Evolutionary conservation across 1,140 invertebrate species (phyloP), one percentile per base, ranked within the genome.

Genomic region (Drosophila sulfurigaster): DNA sequence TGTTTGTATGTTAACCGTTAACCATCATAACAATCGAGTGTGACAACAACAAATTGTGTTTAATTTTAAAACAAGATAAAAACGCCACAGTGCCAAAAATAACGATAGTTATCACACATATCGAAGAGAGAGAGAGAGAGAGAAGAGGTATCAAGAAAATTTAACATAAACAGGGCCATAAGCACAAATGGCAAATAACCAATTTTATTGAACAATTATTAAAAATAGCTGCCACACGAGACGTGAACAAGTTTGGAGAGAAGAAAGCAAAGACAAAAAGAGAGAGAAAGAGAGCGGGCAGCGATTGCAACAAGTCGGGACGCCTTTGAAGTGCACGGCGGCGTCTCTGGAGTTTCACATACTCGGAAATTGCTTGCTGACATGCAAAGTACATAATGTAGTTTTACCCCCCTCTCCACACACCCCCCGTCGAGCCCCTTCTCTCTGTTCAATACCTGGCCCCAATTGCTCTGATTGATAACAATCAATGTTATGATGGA

Each of bases 321-420:
- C 20, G 45, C 16, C 60, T 71, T 75, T 75, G 73, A 76, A 78
- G 70, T 89, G 80, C 85, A 80, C 49, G 68, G 72, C 77, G 67
- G 71, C 64, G 43, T 54, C 52, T 78, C 86, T 81, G 67, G 78
- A 78, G 64, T 69, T 35, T 64, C 43, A 25, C 20, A 8, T 35
- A 72, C 52, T 49, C 51, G 66, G 69, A 87, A 90, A 91, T 91
- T 90, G 82, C 66, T 80, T 91, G 77, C 88, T 82, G 86, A 90
- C 87, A 90, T 90, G 86, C 86, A 90, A 90, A 90, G 87, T 88
- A 90, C 87, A 90, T 91, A 91, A 90, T 88, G 90, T 87, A 60
- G 52, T 45, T 10, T 16, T 3, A 32, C 64, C 52, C 3, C 0
- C 3, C 1, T 0, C 68, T n/a, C n/a, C n/a, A n/a, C n/a, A 2